phyloP scores from a whole-genome alignment of 2,888 invertebrate species.

The Ennomos quercinarius region DNA sequence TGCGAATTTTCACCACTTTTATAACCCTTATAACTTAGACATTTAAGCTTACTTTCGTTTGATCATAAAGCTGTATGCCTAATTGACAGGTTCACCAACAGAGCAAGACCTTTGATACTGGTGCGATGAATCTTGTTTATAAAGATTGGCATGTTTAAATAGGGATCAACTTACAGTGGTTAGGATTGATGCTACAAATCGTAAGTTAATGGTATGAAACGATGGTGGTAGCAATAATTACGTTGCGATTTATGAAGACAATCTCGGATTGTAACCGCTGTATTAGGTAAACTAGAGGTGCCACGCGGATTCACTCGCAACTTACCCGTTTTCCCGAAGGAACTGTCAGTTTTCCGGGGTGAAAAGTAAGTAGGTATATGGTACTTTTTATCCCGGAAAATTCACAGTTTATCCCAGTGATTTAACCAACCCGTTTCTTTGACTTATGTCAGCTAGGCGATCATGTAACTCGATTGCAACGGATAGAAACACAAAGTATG shows the following conservation, averaged over 20 bases:
- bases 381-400: no score
- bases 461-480: no score
- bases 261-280: conserved; percentile 32
- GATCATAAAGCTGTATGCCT: conserved; percentile 19
- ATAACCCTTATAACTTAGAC: conserved; percentile 9
- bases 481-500: no score
- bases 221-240: conserved; percentile 29
- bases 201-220: conserved; percentile 33
- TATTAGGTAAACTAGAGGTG: conserved; percentile 18
- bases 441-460: no score
- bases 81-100: conserved; percentile 37
- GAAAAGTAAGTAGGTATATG: no score
- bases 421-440: no score
- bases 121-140: conserved; percentile 31
- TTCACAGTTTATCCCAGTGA: no score
- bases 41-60: conserved; percentile 9
- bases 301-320: no score
- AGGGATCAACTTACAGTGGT: conserved; percentile 35
- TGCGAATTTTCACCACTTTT: background rate
- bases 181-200: conserved; percentile 32
- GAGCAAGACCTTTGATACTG: conserved; percentile 34
- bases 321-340: no score
- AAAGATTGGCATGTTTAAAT: conserved; percentile 27
- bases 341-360: no score
- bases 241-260: conserved; percentile 32